phyloP scores from a whole-genome alignment of 2,888 invertebrate species.

The Ernsta delagoae region DNA sequence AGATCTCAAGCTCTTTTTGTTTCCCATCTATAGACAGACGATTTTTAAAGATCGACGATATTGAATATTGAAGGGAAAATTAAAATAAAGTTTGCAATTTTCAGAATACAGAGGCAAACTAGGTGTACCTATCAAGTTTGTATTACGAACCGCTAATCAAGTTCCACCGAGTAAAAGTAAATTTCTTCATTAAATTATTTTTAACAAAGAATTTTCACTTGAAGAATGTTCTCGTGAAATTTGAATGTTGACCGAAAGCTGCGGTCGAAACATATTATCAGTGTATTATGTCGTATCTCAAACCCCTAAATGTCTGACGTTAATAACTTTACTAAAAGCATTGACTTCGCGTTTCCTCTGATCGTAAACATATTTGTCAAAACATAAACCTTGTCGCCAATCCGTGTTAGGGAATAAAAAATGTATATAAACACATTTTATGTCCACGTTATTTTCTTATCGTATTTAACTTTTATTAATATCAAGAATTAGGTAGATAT shows the following conservation, averaged over 20 bases:
- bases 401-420: conserved; percentile 22
- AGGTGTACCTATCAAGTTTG: not conserved
- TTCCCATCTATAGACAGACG: conserved; percentile 57
- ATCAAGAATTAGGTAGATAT: not conserved
- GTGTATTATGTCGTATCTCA: not conserved
- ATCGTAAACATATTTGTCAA: conserved; percentile 64
- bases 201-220: no score
- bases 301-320: conserved; percentile 21
- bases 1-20: conserved; percentile 62
- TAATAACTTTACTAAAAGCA: conserved; percentile 37
- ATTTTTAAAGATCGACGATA: conserved; percentile 60
- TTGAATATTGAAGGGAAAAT: conserved; percentile 49
- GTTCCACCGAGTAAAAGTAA: no score
- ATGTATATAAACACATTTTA: conserved; percentile 27
- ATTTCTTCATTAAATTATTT: no score
- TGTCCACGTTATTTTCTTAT: conserved; percentile 11
- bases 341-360: conserved; percentile 11
- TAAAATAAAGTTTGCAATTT: conserved; percentile 42
- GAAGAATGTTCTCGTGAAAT: not conserved
- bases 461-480: not conserved
- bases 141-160: no score
- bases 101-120: not conserved
- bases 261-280: no score
- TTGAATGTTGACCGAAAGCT: not conserved
- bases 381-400: conserved; percentile 51